Conservation (phyloP, 2,113 vertebrate species). For the Ophiodon elongatus region DNA sequence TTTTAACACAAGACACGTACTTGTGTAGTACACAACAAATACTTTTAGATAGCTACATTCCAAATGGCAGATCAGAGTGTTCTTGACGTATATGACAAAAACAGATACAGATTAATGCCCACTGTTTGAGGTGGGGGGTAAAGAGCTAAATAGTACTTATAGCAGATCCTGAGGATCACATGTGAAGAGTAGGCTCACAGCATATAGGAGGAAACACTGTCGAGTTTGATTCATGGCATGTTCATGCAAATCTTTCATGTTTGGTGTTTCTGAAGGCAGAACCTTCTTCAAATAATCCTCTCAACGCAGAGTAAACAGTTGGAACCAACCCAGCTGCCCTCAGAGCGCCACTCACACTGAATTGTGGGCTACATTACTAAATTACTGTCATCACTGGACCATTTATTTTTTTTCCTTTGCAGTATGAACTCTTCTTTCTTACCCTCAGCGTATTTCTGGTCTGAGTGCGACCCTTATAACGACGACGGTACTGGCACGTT, state of each 20-base stretch:
- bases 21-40: not conserved
- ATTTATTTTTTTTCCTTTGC: not conserved
- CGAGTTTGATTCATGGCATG: not conserved
- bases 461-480: slow-evolving; percentile 1
- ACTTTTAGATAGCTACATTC: not conserved
- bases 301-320: not conserved
- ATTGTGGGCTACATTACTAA: not conserved
- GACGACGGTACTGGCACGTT: not conserved
- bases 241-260: slow-evolving; percentile 37
- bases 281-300: not conserved
- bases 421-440: slow-evolving; percentile 21
- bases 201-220: not conserved
- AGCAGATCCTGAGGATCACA: no score
- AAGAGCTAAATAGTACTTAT: not conserved
- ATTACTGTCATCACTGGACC: not conserved
- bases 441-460: not conserved
- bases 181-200: no score
- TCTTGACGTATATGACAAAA: not conserved
- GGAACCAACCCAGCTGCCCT: not conserved
- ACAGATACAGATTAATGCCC: not conserved
- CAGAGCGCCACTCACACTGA: not conserved
- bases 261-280: not conserved
- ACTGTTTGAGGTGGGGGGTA: not conserved
- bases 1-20: no score
- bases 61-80: not conserved